phyloP scores from a whole-genome alignment of 1,140 invertebrate species.

The Leucophenga varia region DNA sequence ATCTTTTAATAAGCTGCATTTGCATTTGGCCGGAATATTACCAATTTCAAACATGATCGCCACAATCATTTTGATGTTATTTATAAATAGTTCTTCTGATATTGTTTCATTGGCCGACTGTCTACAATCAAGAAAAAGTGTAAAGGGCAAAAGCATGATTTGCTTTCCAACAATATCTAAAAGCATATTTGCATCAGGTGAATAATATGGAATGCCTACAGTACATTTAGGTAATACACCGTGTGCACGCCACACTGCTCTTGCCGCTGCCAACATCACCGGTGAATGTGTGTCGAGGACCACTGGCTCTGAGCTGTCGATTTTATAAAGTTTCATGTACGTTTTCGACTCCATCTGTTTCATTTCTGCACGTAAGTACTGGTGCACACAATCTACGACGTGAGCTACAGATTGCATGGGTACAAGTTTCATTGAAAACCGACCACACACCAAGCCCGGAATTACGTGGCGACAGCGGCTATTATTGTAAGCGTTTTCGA shows the following conservation, averaged over 20 bases:
- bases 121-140: constrained; percentile 7
- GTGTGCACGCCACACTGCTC: constrained; percentile 9
- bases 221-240: constrained; percentile 15
- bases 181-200: too few species aligned
- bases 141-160: constrained; percentile 18
- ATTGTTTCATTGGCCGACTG: constrained; percentile 8
- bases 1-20: constrained; percentile 13
- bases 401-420: constrained; percentile 13
- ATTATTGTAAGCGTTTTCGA: not conserved
- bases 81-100: not conserved
- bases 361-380: constrained; percentile 14
- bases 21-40: constrained; percentile 12
- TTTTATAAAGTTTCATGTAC: not conserved
- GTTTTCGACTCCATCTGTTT: constrained; percentile 1
- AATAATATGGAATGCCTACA: too few species aligned
- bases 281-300: not conserved
- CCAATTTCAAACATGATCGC: constrained; percentile 19
- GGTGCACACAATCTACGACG: not conserved
- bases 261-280: constrained; percentile 3
- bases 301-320: constrained; percentile 10
- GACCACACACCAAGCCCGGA: not conserved
- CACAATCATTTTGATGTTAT: constrained; percentile 5
- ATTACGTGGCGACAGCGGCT: not conserved
- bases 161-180: constrained; percentile 4
- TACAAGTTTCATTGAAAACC: constrained; percentile 22